These are phyloP conservation scores for Elaphurus davidianus DNA, from an alignment of 2,113 vertebrate genomes.

Conservation along the genomic window DNA sequence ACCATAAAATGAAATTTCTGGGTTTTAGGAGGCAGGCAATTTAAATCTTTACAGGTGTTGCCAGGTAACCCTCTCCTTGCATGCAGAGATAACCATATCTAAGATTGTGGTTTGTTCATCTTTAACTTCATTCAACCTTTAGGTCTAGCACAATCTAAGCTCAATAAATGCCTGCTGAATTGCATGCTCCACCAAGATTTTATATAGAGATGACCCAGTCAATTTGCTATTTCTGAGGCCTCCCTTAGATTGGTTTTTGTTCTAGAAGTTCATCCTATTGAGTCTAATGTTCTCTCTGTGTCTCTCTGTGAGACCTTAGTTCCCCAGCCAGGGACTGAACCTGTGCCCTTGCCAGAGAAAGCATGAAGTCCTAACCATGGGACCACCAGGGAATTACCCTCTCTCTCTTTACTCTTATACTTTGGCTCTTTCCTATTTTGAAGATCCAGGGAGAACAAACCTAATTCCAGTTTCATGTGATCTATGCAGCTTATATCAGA, in stretches of 20 bases:
- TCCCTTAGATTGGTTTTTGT: not conserved
- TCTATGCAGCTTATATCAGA: not conserved
- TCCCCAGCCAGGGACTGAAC: not conserved
- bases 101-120: not conserved
- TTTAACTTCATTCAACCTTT: not conserved
- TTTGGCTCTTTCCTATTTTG: not conserved
- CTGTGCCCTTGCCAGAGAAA: not conserved
- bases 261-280: not conserved
- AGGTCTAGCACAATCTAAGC: not conserved
- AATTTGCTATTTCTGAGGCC: not conserved
- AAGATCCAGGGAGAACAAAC: not conserved
- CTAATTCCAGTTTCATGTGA: not conserved
- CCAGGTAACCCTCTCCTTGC: not conserved
- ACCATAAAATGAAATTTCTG: not conserved
- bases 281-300: not conserved
- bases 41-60: not conserved
- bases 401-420: not conserved
- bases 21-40: not conserved
- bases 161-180: not conserved
- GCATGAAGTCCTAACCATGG: not conserved
- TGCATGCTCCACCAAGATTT: not conserved
- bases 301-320: not conserved
- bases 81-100: not conserved
- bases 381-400: not conserved
- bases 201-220: not conserved